A percentile compares a stretch with the other conserved stretches of the same genome.
Evolutionary conservation across 2,888 invertebrate genomes (phyloP).

Genomic region (Lochmaea crataegi): DNA sequence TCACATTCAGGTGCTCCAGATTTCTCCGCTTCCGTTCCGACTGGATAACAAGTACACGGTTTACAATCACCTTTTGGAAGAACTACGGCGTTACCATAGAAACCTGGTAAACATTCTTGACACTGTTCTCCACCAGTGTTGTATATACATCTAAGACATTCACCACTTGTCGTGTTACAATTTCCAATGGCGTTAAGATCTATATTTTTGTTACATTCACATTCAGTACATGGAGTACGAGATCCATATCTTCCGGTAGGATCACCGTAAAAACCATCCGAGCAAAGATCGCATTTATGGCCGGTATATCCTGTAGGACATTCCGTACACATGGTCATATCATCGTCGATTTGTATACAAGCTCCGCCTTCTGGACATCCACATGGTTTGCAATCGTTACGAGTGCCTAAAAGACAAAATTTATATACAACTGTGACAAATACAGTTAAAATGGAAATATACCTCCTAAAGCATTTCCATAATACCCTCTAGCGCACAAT

Average conservation of each 20-base stretch:
- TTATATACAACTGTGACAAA: not conserved
- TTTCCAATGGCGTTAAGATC: slow-evolving; percentile 97
- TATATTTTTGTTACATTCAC: slow-evolving; percentile 94
- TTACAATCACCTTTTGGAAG: slow-evolving; percentile 92
- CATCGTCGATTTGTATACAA: slow-evolving; percentile 89
- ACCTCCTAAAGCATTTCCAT: slow-evolving; percentile 87
- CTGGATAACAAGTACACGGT: slow-evolving; percentile 87
- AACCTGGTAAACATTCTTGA: slow-evolving; percentile 91
- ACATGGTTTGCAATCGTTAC: slow-evolving; percentile 89
- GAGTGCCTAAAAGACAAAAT: slow-evolving; percentile 71
- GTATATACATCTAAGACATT: slow-evolving; percentile 96
- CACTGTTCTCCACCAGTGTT: slow-evolving; percentile 94
- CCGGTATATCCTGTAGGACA: slow-evolving; percentile 95
- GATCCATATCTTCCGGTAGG: slow-evolving; percentile 71
- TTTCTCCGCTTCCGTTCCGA: slow-evolving; percentile 82
- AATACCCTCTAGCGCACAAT: slow-evolving; percentile 92
- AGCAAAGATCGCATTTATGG: slow-evolving; percentile 90
- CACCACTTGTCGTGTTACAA: slow-evolving; percentile 95
- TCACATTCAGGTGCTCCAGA: slow-evolving; percentile 82
- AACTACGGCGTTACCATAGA: slow-evolving; percentile 93
- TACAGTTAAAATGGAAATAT: too few relatives aligned
- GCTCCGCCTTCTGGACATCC: slow-evolving; percentile 95
- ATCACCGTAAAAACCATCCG: slow-evolving; percentile 81
- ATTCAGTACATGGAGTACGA: slow-evolving; percentile 82
- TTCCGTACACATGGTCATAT: slow-evolving; percentile 91